Evolutionary conservation across 2,113 vertebrate genomes (phyloP).

Genomic region (Blennius ocellaris): DNA sequence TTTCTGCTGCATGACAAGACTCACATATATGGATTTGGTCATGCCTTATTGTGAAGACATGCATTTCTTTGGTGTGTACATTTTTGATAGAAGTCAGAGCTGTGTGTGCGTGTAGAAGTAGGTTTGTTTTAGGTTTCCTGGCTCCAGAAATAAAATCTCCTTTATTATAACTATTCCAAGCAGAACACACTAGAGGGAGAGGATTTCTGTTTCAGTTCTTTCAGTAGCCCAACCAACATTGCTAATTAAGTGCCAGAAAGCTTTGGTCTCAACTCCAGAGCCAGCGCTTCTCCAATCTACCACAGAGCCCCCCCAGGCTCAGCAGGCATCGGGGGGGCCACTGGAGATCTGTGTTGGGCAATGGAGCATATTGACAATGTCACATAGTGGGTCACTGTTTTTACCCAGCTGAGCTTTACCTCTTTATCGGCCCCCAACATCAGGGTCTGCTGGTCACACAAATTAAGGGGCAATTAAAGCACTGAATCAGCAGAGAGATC

Average conservation of each 20-base stretch:
- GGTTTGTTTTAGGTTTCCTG: slow-evolving; percentile 43
- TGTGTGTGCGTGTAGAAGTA: slow-evolving; percentile 16
- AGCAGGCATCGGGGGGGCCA: slow-evolving; percentile 47
- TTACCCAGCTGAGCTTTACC: slow-evolving; percentile 64
- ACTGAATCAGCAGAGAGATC: slow-evolving; percentile 69
- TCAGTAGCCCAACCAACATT: slow-evolving; percentile 45
- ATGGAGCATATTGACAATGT: slow-evolving; percentile 54
- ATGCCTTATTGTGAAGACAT: slow-evolving; percentile 19
- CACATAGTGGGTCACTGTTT: slow-evolving; percentile 74
- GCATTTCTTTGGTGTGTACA: not conserved
- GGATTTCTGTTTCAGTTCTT: slow-evolving; percentile 59
- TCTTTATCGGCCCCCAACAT: slow-evolving; percentile 69
- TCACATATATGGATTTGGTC: not conserved
- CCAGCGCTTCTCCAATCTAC: slow-evolving; percentile 29
- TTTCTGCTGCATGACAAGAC: slow-evolving; percentile 8
- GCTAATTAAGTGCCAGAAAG: slow-evolving; percentile 65
- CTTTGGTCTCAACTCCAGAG: slow-evolving; percentile 43
- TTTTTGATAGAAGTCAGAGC: slow-evolving; percentile 1
- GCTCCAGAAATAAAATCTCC: slow-evolving; percentile 29
- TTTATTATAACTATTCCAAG: slow-evolving; percentile 53
- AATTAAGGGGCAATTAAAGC: slow-evolving; percentile 81
- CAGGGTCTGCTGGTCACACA: slow-evolving; percentile 79
- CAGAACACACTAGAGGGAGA: slow-evolving; percentile 54
- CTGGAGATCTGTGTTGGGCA: slow-evolving; percentile 49
- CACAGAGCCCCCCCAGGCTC: slow-evolving; percentile 41